phyloP scores from a whole-genome alignment of 2,113 vertebrate species.

The Fregata magnificens region DNA sequence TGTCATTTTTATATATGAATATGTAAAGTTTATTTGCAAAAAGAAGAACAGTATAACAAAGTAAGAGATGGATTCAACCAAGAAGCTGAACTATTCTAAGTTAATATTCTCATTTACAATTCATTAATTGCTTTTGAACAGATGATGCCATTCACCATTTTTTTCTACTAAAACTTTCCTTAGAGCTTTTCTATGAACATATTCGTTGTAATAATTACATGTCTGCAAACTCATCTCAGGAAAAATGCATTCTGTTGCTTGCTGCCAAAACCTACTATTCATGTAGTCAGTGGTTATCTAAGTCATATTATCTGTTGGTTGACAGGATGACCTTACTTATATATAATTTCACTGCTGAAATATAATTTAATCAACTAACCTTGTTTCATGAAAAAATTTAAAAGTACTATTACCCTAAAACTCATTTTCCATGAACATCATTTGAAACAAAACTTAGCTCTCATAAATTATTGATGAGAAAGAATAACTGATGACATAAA shows the following conservation, averaged over 20 bases:
- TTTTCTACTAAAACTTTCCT: not conserved
- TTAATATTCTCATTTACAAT: not conserved
- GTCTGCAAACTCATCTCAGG: not conserved
- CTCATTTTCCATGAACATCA: not conserved
- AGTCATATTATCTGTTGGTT: not conserved
- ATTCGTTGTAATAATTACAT: not conserved
- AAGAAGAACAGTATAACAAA: not conserved
- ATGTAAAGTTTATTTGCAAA: not conserved
- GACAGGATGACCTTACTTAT: not conserved
- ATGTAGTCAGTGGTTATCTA: not conserved
- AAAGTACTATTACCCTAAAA: not conserved
- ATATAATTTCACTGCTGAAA: not conserved
- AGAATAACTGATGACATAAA: not conserved
- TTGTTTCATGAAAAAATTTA: not conserved
- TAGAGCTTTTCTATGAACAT: not conserved
- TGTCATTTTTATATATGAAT: not conserved
- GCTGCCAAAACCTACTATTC: not conserved
- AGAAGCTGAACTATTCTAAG: not conserved
- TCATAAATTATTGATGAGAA: not conserved
- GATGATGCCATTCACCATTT: not conserved
- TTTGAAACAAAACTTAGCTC: not conserved
- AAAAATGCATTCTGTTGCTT: not conserved
- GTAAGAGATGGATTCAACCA: not conserved
- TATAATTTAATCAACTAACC: not conserved
- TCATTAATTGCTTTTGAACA: not conserved